Evolutionary conservation across 2,888 invertebrate species (phyloP).

Genomic region (Phortica okadai): DNA sequence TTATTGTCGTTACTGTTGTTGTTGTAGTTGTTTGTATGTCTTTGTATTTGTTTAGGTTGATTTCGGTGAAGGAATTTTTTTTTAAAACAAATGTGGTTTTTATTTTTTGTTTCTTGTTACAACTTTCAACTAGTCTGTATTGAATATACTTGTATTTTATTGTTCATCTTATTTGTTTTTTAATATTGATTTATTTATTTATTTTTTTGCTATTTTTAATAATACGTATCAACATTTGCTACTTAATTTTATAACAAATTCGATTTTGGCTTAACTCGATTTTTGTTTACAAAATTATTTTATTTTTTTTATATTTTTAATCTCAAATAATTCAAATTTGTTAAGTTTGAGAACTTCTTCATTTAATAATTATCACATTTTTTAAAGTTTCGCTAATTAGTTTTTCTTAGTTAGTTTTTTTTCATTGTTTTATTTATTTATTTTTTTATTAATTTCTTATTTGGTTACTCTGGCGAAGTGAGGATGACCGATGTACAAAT

Average conservation of each 20-base stretch:
- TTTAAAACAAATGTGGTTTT: neutral
- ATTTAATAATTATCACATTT: slow-evolving; percentile 15
- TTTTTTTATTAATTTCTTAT: too few relatives aligned
- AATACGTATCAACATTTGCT: neutral
- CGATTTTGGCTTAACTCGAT: neutral
- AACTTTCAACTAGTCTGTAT: neutral
- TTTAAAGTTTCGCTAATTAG: neutral
- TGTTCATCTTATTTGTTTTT: neutral
- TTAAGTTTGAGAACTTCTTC: too few relatives aligned
- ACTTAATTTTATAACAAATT: neutral
- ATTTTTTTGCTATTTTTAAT: neutral
- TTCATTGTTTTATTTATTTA: neutral
- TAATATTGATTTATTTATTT: neutral
- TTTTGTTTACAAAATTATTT: neutral
- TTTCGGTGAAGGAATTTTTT: too few relatives aligned
- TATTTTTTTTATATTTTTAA: neutral
- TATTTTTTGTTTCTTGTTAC: neutral
- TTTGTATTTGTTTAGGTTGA: neutral
- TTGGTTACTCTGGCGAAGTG: too few relatives aligned
- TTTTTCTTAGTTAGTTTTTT: too few relatives aligned
- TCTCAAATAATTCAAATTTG: neutral
- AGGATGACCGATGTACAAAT: too few relatives aligned
- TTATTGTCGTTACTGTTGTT: neutral
- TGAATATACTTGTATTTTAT: neutral
- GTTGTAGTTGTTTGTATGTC: neutral